phyloP scores from a whole-genome alignment of 1,140 invertebrate species.

The Mya arenaria region DNA sequence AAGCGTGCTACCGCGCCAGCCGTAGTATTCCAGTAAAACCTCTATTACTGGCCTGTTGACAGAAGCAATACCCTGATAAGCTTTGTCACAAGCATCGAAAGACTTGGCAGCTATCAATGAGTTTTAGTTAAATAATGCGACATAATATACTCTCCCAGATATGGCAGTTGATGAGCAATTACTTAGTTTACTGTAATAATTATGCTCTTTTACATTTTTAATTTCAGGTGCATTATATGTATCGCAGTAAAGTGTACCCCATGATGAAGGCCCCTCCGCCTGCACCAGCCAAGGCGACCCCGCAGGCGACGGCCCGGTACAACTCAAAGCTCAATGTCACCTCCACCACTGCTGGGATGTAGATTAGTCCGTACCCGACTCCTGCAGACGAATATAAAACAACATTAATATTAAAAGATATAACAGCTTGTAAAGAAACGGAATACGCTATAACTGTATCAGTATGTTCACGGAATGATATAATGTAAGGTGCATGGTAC shows the following conservation, averaged over 20 bases:
- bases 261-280: conserved; percentile 8
- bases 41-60: conserved; percentile 11
- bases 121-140: no score
- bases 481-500: not conserved
- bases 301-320: conserved; percentile 2
- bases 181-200: no score
- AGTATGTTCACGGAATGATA: not conserved
- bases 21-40: not conserved
- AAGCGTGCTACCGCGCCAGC: not conserved
- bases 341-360: conserved; percentile 17
- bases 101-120: no score
- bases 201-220: no score
- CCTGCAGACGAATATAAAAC: not conserved
- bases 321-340: not conserved
- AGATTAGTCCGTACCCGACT: conserved; percentile 14
- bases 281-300: not conserved
- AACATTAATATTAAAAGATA: not conserved
- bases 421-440: not conserved
- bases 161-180: no score
- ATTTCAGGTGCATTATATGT: no score
- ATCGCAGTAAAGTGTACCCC: no score
- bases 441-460: not conserved
- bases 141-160: no score
- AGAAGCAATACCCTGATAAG: no score
- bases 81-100: no score